Percentiles rank a stretch among this genome's conserved stretches.
Conservation (phyloP, 2,888 invertebrate species). For the Trachelus iudaicus region DNA sequence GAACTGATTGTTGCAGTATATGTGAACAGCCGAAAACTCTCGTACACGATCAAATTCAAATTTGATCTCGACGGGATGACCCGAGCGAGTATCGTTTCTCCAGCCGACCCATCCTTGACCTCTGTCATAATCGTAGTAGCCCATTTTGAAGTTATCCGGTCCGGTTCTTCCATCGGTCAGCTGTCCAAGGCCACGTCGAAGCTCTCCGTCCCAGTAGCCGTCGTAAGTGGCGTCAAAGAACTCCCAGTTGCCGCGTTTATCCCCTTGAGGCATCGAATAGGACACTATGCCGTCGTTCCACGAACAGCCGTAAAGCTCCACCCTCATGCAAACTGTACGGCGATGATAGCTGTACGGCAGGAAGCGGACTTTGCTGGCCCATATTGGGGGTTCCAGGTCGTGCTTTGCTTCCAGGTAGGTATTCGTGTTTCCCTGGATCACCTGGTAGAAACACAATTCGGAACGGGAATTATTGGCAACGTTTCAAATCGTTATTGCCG, state of each 20-base stretch:
- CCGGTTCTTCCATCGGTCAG: slow-evolving; percentile 85
- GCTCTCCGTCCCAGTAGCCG: slow-evolving; percentile 81
- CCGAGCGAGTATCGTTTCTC: slow-evolving; percentile 80
- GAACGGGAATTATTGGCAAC: background rate
- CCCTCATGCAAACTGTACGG: slow-evolving; percentile 90
- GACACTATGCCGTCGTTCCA: slow-evolving; percentile 87
- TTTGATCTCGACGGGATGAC: slow-evolving; percentile 74
- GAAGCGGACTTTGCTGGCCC: slow-evolving; percentile 87
- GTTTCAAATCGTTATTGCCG: background rate
- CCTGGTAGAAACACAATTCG: slow-evolving; percentile 68
- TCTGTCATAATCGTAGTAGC: slow-evolving; percentile 71
- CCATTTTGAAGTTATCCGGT: slow-evolving; percentile 77
- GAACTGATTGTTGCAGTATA: slow-evolving; percentile 88
- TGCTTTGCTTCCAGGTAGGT: slow-evolving; percentile 86
- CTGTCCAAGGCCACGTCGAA: slow-evolving; percentile 85
- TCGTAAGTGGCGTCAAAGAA: slow-evolving; percentile 89
- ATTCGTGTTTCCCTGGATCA: slow-evolving; percentile 85
- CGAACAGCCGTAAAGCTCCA: slow-evolving; percentile 88
- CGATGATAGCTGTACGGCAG: slow-evolving; percentile 85
- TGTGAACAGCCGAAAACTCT: slow-evolving; percentile 85
- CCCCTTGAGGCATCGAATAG: slow-evolving; percentile 90
- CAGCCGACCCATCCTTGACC: slow-evolving; percentile 92
- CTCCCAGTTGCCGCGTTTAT: slow-evolving; percentile 83
- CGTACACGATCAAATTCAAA: slow-evolving; percentile 89
- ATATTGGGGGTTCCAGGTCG: slow-evolving; percentile 83